phyloP scores from a whole-genome alignment of 2,797 vertebrate species.

The Clarias pachynema region DNA sequence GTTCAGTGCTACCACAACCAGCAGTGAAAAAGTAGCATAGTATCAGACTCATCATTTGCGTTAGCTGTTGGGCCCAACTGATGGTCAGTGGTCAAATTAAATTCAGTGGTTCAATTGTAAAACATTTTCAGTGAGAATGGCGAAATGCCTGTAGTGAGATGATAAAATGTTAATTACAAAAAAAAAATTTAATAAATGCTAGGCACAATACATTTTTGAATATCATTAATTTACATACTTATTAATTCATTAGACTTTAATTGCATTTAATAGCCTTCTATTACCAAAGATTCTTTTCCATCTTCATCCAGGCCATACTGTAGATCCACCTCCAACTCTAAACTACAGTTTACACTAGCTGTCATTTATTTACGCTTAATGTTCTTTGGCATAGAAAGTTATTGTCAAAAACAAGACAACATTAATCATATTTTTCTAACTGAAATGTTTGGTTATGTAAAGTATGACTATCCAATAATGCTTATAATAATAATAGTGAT shows the following conservation, averaged over 20 bases:
- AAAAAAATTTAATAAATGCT: no score
- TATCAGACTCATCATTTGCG: not conserved
- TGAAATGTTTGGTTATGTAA: not conserved
- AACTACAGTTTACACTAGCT: no score
- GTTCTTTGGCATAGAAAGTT: not conserved
- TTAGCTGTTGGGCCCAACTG: not conserved
- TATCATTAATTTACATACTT: not conserved
- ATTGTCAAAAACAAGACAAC: not conserved
- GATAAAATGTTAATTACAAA: not conserved
- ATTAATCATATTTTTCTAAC: not conserved
- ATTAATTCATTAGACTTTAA: not conserved
- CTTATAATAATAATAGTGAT: not conserved
- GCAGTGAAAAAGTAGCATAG: not conserved
- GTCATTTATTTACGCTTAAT: not conserved
- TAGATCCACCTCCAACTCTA: no score
- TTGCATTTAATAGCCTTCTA: not conserved
- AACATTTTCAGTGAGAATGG: not conserved
- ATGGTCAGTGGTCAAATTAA: not conserved
- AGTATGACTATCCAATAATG: not conserved
- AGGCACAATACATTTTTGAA: not conserved
- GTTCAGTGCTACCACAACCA: conserved; percentile 3
- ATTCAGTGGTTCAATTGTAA: not conserved
- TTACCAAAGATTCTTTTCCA: not conserved
- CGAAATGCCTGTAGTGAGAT: not conserved
- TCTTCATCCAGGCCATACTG: no score